Evolutionary conservation across 2,888 invertebrate species (phyloP).

Genomic region (Sphaeridia pumilis): DNA sequence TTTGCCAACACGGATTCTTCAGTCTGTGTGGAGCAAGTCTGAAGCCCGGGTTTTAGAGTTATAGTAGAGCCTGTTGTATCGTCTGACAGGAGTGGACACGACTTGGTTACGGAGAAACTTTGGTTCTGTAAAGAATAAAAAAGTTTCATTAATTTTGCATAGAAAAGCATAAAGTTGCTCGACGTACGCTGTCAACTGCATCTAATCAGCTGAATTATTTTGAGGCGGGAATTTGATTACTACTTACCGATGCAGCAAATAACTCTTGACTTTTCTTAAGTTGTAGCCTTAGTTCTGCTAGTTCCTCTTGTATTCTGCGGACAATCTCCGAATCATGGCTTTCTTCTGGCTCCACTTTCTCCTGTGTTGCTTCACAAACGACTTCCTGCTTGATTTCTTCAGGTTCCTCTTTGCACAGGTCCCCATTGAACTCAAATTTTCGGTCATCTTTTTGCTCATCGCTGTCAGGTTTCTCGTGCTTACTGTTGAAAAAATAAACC

Average conservation of each 20-base stretch:
- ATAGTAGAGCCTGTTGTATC: not conserved
- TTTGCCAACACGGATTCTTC: slow-evolving; percentile 11
- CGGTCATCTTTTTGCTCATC: too few relatives aligned
- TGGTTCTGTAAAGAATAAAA: slow-evolving; percentile 4
- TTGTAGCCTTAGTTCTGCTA: slow-evolving; percentile 32
- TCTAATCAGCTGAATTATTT: too few relatives aligned
- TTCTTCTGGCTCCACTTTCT: too few relatives aligned
- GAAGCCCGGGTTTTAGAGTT: slow-evolving; percentile 5
- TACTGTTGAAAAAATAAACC: too few relatives aligned
- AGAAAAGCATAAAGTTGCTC: not conserved
- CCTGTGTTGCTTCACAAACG: too few relatives aligned
- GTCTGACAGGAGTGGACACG: slow-evolving; percentile 12
- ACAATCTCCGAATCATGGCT: slow-evolving; percentile 20
- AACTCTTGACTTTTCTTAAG: slow-evolving; percentile 34
- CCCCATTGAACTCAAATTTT: too few relatives aligned
- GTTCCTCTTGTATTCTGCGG: slow-evolving; percentile 30
- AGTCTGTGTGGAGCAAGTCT: slow-evolving; percentile 14
- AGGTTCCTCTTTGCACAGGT: too few relatives aligned
- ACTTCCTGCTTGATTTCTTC: too few relatives aligned
- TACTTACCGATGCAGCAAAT: slow-evolving; percentile 30
- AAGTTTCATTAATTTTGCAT: not conserved
- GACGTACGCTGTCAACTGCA: too few relatives aligned
- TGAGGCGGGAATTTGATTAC: too few relatives aligned
- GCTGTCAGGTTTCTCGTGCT: too few relatives aligned
- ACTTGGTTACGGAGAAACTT: slow-evolving; percentile 12